A percentile compares a stretch with the other conserved stretches of the same genome.
Evolutionary conservation across 2,888 invertebrate genomes (phyloP).

Genomic region (Noctua janthina): DNA sequence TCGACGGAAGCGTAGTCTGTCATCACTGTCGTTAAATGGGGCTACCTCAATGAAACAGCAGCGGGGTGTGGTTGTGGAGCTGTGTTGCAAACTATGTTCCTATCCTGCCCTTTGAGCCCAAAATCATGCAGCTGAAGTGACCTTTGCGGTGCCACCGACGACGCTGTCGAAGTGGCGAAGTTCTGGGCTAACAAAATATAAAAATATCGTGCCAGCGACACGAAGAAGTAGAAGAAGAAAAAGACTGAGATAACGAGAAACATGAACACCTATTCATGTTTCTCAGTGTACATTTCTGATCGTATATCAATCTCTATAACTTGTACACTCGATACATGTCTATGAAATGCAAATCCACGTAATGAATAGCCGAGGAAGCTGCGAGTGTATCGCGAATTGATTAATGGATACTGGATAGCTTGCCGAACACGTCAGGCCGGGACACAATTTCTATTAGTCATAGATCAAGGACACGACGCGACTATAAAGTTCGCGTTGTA

Average conservation of each 20-base stretch:
- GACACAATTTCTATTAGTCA: constrained; percentile 60
- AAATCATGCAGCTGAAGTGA: no score
- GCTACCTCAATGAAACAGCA: no score
- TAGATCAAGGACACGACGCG: constrained; percentile 53
- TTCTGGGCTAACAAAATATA: no score
- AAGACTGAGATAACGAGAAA: background rate
- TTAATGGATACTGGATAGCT: constrained; percentile 47
- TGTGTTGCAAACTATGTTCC: no score
- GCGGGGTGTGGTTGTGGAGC: no score
- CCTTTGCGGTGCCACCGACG: no score
- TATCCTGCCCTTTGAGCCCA: no score
- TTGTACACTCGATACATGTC: background rate
- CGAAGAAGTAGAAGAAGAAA: no score
- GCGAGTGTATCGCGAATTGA: constrained; percentile 51
- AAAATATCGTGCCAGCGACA: no score
- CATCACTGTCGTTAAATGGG: no score
- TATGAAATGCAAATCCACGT: constrained; percentile 34
- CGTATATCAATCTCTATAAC: constrained; percentile 4
- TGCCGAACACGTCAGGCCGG: constrained; percentile 34
- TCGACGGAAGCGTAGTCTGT: no score
- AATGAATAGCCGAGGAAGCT: constrained; percentile 43
- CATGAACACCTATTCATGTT: background rate
- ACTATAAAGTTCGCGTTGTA: constrained; percentile 41
- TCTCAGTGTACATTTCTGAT: background rate
- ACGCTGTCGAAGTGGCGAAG: no score